These are phyloP conservation scores for Mastomys natalensis DNA, from an alignment of 2,113 vertebrate genomes.

Conservation along the genomic window DNA sequence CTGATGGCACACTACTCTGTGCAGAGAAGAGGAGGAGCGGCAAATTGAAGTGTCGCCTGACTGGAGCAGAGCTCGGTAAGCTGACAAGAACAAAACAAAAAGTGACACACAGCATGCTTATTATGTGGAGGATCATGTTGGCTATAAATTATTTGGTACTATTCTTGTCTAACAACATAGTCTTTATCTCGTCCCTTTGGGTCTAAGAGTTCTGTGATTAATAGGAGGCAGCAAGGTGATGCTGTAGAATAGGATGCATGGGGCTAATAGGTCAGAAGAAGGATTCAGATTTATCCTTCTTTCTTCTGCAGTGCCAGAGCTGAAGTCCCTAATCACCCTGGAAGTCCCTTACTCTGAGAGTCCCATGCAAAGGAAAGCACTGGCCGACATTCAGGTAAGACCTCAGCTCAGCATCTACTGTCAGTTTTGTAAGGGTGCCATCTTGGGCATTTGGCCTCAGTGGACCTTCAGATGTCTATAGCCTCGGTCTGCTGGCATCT, in stretches of 20 bases:
- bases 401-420: neutral
- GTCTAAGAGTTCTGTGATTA: neutral
- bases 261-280: neutral
- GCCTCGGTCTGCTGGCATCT: neutral
- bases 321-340: neutral
- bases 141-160: neutral
- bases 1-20: neutral
- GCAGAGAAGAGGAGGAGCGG: neutral
- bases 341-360: neutral
- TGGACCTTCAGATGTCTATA: neutral
- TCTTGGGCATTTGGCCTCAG: too few species aligned
- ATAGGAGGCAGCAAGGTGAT: neutral
- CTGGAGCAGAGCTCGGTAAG: neutral
- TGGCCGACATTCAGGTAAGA: neutral
- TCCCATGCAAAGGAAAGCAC: neutral
- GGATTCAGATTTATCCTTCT: fast-evolving
- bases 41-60: neutral
- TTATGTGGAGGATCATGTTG: neutral
- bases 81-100: neutral
- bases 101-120: neutral
- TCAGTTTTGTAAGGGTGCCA: neutral
- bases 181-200: neutral
- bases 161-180: neutral
- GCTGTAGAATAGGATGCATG: neutral
- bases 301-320: neutral